Base-by-base conservation (phyloP, 2,888 invertebrate species). In the Lampropteryx suffumata region DNA sequence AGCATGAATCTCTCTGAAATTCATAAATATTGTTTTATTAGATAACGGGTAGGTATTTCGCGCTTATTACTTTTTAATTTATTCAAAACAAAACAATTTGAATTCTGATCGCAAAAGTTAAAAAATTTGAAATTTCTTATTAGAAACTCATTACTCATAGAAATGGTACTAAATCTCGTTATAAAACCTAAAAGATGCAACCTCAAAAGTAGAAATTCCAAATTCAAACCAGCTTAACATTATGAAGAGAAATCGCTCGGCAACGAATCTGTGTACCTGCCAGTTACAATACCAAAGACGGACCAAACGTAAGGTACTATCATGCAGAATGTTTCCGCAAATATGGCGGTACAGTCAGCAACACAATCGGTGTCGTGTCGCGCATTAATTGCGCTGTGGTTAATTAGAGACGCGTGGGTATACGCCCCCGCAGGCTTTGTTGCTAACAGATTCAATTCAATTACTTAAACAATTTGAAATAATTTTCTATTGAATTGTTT, bases 391-490 rank as follows among this genome's bases (percentile, higher is more conserved):
- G 84, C 72, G 66, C 57, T 58, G 61, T 65, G 67, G 73, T 84
- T 86, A 87, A 86, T 86, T 86, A 84, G 76, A 71, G 24, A 24
- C 24, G 73, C 78, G 82, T 77, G 81, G 80, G 81, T 79, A 65
- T 57, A 61, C 82, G 79, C 81, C 78, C 76, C 78, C 78, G 73
- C 79, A 55, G 21, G 28, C 45, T 48, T 41, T 57, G 45, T 52
- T 39, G 29, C 14, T 36, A 35, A 35, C 34, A 10, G 12, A 42
- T 27, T 21, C 49, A 33, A 41, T 49, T 53, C 53, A 53, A 53
- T 53, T 53, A 17, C 17, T 17, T 17, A 45, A 36, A 53, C 36
- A 43, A 53, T 53, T 43, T 26, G 13, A 43, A 37, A 43, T 32
- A 47, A 30, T 43, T 48, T 39, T 48, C 47, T 43, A 39, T 42